These are phyloP conservation scores for Mastomys natalensis DNA, from an alignment of 2,113 vertebrate genomes.

Conservation along the genomic window DNA sequence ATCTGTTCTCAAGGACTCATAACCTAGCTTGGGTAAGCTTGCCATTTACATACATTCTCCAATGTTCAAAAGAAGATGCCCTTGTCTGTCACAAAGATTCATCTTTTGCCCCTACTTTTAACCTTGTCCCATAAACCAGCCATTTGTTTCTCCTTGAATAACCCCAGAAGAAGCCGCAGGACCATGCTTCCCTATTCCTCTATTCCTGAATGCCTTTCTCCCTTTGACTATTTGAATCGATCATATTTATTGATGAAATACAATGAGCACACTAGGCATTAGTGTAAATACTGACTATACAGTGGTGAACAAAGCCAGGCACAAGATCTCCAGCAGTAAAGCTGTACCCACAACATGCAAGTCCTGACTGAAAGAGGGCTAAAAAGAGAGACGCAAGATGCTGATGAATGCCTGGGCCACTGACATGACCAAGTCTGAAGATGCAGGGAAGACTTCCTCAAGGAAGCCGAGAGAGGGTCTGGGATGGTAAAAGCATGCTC, in stretches of 20 bases:
- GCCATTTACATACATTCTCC: neutral
- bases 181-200: neutral
- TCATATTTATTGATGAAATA: neutral
- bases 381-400: neutral
- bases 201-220: neutral
- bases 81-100: neutral
- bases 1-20: neutral
- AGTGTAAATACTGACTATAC: neutral
- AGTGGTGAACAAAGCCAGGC: neutral
- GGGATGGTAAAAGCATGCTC: neutral
- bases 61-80: neutral
- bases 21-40: neutral
- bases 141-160: neutral
- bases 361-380: neutral
- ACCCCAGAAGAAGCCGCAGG: neutral
- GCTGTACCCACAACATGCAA: neutral
- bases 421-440: neutral
- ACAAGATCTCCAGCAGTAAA: neutral
- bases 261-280: neutral
- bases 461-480: neutral
- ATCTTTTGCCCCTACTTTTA: neutral
- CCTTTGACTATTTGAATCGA: neutral
- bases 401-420: neutral
- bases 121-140: neutral
- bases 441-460: neutral